Conservation (phyloP, 2,888 invertebrate genomes). For the Drosophila eohydei region DNA sequence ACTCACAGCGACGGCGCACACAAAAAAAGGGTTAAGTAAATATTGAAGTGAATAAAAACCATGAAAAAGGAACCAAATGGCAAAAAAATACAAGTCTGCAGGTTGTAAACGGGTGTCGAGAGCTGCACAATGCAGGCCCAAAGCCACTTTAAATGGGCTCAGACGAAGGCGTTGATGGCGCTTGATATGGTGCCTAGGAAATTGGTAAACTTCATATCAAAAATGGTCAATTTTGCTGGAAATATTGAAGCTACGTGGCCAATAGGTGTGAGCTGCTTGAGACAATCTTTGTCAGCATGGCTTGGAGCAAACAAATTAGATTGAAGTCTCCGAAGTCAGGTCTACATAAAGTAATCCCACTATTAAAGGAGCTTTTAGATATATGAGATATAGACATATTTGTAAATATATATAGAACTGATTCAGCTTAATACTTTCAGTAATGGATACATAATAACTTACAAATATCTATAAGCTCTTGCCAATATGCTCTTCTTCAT, state of each 20-base stretch:
- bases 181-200: too few relatives aligned
- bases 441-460: too few relatives aligned
- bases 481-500: not conserved
- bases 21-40: conserved; percentile 79
- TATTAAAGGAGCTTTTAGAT: too few relatives aligned
- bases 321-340: too few relatives aligned
- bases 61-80: conserved; percentile 68
- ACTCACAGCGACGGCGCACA: conserved; percentile 49
- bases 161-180: not conserved
- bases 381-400: not conserved
- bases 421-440: too few relatives aligned
- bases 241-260: too few relatives aligned
- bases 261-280: too few relatives aligned
- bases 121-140: not conserved
- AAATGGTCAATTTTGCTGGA: too few relatives aligned
- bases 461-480: not conserved
- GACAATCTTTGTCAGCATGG: too few relatives aligned
- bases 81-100: conserved; percentile 34
- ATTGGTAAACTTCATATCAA: too few relatives aligned
- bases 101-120: not conserved
- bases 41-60: conserved; percentile 80
- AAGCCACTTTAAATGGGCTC: not conserved
- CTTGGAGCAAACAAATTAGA: too few relatives aligned
- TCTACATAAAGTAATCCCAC: too few relatives aligned
- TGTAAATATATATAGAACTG: not conserved